These are phyloP conservation scores for Thryonomys swinderianus DNA, from an alignment of 2,113 vertebrate genomes.

Conservation along the genomic window DNA sequence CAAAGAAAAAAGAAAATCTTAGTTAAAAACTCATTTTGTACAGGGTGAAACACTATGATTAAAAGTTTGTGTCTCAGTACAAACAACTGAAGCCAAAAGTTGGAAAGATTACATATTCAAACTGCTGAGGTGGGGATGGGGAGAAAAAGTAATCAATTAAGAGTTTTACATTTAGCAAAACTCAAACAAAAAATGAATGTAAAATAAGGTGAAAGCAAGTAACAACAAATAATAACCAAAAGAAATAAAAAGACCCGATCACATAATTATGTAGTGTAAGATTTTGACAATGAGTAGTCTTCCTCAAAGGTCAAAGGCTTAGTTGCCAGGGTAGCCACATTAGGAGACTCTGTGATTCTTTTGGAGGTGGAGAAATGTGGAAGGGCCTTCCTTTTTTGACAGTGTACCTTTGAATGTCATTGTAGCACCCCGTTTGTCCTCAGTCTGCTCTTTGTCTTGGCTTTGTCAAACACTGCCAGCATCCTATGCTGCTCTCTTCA, in stretches of 20 bases:
- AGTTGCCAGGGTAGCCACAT: background rate
- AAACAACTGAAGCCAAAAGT: background rate
- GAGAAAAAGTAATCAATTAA: background rate
- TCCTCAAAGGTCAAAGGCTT: background rate
- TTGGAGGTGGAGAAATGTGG: background rate
- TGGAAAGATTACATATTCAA: background rate
- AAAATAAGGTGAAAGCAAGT: conserved; percentile 20
- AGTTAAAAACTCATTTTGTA: background rate
- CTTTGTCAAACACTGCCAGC: background rate
- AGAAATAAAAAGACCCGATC: background rate
- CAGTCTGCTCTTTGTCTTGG: background rate
- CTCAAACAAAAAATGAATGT: conserved; percentile 33
- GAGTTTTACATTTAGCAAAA: conserved; percentile 30
- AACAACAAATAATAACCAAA: background rate
- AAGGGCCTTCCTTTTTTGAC: background rate
- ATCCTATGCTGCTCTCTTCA: background rate
- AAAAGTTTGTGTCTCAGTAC: background rate
- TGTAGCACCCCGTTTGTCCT: background rate
- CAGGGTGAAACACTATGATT: background rate
- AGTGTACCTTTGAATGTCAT: background rate
- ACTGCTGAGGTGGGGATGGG: background rate
- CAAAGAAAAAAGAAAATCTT: conserved; percentile 20
- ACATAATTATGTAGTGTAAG: background rate
- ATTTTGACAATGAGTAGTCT: background rate
- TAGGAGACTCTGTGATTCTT: background rate